These are phyloP conservation scores for Halisarca cf. caerulea DNA, from an alignment of 37 sponge, comb jelly and placozoan species.

Conservation along the genomic window DNA sequence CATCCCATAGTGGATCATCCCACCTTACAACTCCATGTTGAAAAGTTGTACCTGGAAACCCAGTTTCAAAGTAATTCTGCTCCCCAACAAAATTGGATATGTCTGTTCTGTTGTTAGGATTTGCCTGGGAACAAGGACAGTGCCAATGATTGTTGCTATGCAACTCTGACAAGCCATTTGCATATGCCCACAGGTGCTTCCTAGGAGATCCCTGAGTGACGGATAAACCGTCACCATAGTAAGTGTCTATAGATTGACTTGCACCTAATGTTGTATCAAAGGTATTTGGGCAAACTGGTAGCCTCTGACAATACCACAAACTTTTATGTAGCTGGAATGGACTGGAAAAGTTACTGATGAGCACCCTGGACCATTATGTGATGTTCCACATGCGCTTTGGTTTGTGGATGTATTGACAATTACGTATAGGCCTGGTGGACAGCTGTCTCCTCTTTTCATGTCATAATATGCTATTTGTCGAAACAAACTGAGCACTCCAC, in stretches of 20 bases:
- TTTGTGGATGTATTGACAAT: background rate
- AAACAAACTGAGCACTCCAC: no score
- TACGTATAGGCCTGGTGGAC: background rate
- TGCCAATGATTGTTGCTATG: background rate
- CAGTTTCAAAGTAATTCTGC: background rate
- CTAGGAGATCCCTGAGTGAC: background rate
- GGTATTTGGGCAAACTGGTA: background rate
- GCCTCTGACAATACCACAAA: background rate
- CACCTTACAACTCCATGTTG: background rate
- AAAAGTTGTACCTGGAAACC: background rate
- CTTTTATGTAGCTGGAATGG: background rate
- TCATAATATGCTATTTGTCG: no score
- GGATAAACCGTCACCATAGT: background rate
- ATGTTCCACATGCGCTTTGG: background rate
- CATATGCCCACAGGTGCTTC: conserved; percentile 5
- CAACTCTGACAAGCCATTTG: background rate
- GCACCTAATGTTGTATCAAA: background rate
- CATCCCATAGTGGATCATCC: conserved; percentile 2
- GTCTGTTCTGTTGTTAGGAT: background rate
- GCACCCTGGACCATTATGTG: background rate
- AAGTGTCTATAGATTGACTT: background rate
- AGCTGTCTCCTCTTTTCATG: background rate
- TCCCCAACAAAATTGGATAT: background rate
- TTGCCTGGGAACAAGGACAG: background rate
- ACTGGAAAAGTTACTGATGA: background rate